Base-by-base conservation (phyloP, 1,140 invertebrate genomes). In the Heliconius congener region DNA sequence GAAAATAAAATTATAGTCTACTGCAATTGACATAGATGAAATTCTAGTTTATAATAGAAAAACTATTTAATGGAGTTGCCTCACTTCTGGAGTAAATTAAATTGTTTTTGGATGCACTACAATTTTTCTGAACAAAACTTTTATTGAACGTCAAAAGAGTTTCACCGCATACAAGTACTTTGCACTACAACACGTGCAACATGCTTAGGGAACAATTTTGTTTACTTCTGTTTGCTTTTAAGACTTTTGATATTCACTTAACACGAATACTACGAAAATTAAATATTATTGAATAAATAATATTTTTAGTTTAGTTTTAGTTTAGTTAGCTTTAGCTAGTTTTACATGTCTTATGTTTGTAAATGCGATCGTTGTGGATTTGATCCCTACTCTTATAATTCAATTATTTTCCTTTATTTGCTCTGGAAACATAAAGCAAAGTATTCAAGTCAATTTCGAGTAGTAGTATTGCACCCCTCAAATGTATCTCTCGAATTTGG, bases 71-170 rank as follows among this genome's bases (percentile, higher is more conserved):
- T 79, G 73, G 73, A 79, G 78, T 76, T 79, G 73, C 60, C 27
- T 27, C 42, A 66, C 72, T 79, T 79, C 42, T 50, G 52, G 42
- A 74, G 73, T 74, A 70, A 79, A 79, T 79, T 74, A 79, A 79
- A 79, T 74, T 79, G 73, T 79, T 79, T 55, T 79, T 74, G 73
- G 71, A 72, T 75, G 71, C 73, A 77, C 74, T 60, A 55, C 74
- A 71, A 60, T 80, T 80, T 80, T 80, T 77, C 66, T 42, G 66
- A 52, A 73, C 74, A 76, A 80, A 80, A 80, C 74, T 80, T 80
- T 76, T 80, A 77, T 80, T 73, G 55, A 77, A 80, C 76, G 79
- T 80, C 79, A 80, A 77, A 80, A 80, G 71, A 76, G 74, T 76
- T 80, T 72, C 72, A 42, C 74, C 52, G 39, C 71, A 79, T 74